Evolutionary conservation across 2,797 vertebrate genomes (phyloP), one percentile per base, ranked within the genome.

Genomic region (Sphenodon punctatus): DNA sequence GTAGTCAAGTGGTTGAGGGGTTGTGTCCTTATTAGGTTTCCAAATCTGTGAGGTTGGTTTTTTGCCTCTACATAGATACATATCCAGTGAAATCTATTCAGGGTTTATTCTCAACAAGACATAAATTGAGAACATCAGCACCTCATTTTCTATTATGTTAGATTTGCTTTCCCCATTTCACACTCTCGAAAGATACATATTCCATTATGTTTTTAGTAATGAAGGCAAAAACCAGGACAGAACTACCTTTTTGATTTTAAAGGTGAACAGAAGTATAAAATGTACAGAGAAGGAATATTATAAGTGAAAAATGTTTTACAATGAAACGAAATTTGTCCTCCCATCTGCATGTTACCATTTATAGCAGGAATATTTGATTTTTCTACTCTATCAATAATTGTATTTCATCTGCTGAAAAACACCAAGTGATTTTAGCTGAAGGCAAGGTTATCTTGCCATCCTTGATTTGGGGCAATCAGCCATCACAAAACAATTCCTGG

Each of bases 401-500:
- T 23, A 78, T 84, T 90, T 88, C 81, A 68, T 85, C 70, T 42
- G 48, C 82, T 84, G 70, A 23, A 78, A 88, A 82, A 23, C 53
- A 46, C 5, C 9, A 75, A 67, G 38, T 30, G 73, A 45, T 90
- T 94, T 90, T 85, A 84, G 78, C 67, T 84, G 69, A 92, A 91
- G 84, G 59, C 1, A 71, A 90, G 89, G 73, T 93, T 93, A 91
- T 93, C 87, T 92, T 80, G 49, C 86, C 70, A 88, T 82, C 64
- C 84, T 90, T 92, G 91, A 90, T 93, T 87, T 94, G 87, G 86
- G 87, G 88, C 92, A 93, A 90, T 91, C 92, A 93, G 76, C 84
- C 84, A 93, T 90, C 58, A 91, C 90, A 92, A 88, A 93, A 90
- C 88, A 93, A 92, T 92, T 90, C 87, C 82, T 92, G 71, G 69